phyloP scores from a whole-genome alignment of 2,797 vertebrate genomes.

The Coluber constrictor region DNA sequence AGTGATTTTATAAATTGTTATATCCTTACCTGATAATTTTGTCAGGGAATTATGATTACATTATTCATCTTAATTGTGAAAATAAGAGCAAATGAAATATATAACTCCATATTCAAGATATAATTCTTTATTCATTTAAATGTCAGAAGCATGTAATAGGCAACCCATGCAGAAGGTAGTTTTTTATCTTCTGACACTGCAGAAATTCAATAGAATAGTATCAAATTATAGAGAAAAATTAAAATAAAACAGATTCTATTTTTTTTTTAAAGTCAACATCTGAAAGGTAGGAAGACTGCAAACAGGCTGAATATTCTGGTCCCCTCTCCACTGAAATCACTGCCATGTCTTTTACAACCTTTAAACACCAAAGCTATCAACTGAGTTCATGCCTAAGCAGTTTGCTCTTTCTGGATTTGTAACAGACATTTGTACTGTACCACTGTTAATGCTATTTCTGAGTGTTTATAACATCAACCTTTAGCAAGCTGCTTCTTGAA shows the following conservation, averaged over 20 bases:
- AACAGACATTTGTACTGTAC: neutral
- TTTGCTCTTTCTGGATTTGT: neutral
- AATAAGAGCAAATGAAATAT: neutral
- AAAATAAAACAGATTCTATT: neutral
- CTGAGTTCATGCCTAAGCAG: neutral
- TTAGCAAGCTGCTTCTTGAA: neutral
- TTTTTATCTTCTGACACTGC: neutral
- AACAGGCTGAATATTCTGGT: neutral
- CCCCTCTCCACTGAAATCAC: neutral
- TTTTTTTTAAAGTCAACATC: neutral
- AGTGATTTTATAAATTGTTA: neutral
- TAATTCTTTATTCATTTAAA: neutral
- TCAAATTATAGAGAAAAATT: neutral
- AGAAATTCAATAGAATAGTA: neutral
- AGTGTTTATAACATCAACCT: neutral
- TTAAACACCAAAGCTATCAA: neutral
- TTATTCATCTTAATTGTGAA: neutral
- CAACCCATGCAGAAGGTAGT: neutral
- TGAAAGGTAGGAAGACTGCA: neutral
- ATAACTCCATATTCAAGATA: neutral
- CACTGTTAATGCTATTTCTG: neutral
- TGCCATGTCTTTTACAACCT: neutral
- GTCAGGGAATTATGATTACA: neutral
- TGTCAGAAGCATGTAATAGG: neutral
- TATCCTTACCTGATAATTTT: neutral